Percentiles rank a stretch among this genome's conserved stretches.
Evolutionary conservation across 2,888 invertebrate genomes (phyloP).

Genomic region (Brassicogethes aeneus): DNA sequence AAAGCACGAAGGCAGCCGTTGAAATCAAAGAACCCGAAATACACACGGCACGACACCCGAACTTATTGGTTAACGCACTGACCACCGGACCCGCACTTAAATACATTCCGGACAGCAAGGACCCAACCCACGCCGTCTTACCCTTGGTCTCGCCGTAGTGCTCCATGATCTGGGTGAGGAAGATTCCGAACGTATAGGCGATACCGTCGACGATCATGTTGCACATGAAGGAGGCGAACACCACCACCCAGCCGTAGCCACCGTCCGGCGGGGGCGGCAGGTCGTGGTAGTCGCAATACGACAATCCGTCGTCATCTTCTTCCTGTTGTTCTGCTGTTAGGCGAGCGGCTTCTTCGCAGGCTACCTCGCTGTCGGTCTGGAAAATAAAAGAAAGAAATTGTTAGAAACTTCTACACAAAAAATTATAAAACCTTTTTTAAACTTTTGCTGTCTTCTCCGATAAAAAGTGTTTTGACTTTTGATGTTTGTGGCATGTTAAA

Average conservation of each 20-base stretch:
- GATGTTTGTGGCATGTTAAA: too few relatives aligned
- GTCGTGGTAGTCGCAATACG: conserved; percentile 62
- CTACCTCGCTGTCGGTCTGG: conserved; percentile 80
- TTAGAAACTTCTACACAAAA: too few relatives aligned
- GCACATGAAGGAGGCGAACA: conserved; percentile 93
- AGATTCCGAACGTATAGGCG: conserved; percentile 96
- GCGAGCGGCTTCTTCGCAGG: conserved; percentile 75
- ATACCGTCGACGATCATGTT: conserved; percentile 98
- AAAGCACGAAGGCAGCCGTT: conserved; percentile 74
- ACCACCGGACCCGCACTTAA: conserved; percentile 91
- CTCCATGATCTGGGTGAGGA: conserved; percentile 68
- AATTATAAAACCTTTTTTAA: too few relatives aligned
- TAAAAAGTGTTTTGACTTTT: too few relatives aligned
- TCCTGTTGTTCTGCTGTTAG: conserved; percentile 57
- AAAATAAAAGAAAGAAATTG: conserved; percentile 32
- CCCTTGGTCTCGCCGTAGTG: conserved; percentile 82
- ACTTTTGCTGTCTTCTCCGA: too few relatives aligned
- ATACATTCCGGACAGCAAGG: conserved; percentile 91
- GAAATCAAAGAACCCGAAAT: conserved; percentile 85
- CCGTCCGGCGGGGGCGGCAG: conserved; percentile 84
- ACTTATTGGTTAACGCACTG: conserved; percentile 92
- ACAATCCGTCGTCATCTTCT: conserved; percentile 49
- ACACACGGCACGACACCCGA: conserved; percentile 89
- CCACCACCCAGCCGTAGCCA: conserved; percentile 92
- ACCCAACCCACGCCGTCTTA: conserved; percentile 89